Percentiles rank a stretch among this genome's conserved stretches.
phyloP scores from a whole-genome alignment of 2,797 vertebrate genomes.

The Trichosurus vulpecula region DNA sequence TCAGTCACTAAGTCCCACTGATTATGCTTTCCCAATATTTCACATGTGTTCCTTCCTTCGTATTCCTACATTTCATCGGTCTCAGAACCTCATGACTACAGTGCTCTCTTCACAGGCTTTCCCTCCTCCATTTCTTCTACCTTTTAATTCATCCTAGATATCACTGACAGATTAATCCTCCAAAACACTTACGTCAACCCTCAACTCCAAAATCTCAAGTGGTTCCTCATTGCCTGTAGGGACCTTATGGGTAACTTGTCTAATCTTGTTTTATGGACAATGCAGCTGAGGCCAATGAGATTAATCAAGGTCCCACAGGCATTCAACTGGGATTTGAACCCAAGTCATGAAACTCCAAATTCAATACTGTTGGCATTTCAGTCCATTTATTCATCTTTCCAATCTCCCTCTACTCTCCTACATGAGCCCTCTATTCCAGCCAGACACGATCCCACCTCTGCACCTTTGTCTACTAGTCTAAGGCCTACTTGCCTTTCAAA shows the following conservation, averaged over 20 bases:
- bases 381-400: neutral
- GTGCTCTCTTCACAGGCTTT: neutral
- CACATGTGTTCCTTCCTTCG: neutral
- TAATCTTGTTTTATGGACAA: neutral
- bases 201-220: slow-evolving; percentile 8
- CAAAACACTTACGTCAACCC: neutral
- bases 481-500: neutral
- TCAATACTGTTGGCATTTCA: neutral
- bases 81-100: neutral
- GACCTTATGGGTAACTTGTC: neutral
- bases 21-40: neutral
- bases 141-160: neutral
- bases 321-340: neutral
- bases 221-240: neutral
- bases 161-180: neutral
- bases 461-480: neutral
- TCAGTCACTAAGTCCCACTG: neutral
- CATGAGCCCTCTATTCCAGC: neutral
- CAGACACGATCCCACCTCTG: neutral
- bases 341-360: neutral
- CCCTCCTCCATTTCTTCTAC: neutral
- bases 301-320: neutral
- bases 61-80: neutral
- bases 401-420: neutral
- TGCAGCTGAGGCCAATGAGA: neutral